Evolutionary conservation across 2,113 vertebrate genomes (phyloP).

Genomic region (Pollachius pollachius): DNA sequence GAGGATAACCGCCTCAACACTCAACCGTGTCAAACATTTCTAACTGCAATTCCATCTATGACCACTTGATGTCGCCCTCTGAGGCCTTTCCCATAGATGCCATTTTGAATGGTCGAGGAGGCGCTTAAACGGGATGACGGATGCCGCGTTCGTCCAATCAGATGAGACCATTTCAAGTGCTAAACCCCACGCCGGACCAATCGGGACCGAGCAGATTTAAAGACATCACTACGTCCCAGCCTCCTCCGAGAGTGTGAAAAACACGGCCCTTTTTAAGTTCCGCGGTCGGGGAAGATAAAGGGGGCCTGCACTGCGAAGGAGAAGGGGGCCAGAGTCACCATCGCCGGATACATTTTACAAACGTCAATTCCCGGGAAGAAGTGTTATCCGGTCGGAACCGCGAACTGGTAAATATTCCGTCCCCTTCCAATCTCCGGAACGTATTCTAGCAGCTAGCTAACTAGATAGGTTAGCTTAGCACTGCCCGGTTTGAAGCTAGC

Average conservation of each 20-base stretch:
- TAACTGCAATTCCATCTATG: not conserved
- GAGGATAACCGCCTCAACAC: too few species aligned
- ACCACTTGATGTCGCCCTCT: conserved; percentile 31
- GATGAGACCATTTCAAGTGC: not conserved
- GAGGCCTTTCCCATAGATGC: conserved; percentile 36
- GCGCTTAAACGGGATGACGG: conserved; percentile 19
- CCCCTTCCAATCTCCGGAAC: too few species aligned
- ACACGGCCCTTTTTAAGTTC: conserved; percentile 71
- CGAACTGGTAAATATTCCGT: conserved; percentile 22
- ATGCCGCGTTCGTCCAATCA: conserved; percentile 46
- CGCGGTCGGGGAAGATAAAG: conserved; percentile 54
- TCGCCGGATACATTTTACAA: not conserved
- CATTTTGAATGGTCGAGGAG: conserved; percentile 14
- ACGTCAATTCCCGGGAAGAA: conserved; percentile 13
- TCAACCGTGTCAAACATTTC: not conserved
- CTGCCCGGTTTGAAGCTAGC: not conserved
- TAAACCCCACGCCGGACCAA: conserved; percentile 43
- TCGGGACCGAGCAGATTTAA: conserved; percentile 21
- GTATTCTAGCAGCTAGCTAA: too few species aligned
- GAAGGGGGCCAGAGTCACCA: conserved; percentile 32
- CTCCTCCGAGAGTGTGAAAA: conserved; percentile 33
- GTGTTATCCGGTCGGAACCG: conserved; percentile 1
- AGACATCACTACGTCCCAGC: conserved; percentile 30
- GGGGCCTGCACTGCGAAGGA: conserved; percentile 29
- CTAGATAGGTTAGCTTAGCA: too few species aligned